Evolutionary conservation across 2,797 vertebrate species (phyloP).

Genomic region (Sebastes cheni): DNA sequence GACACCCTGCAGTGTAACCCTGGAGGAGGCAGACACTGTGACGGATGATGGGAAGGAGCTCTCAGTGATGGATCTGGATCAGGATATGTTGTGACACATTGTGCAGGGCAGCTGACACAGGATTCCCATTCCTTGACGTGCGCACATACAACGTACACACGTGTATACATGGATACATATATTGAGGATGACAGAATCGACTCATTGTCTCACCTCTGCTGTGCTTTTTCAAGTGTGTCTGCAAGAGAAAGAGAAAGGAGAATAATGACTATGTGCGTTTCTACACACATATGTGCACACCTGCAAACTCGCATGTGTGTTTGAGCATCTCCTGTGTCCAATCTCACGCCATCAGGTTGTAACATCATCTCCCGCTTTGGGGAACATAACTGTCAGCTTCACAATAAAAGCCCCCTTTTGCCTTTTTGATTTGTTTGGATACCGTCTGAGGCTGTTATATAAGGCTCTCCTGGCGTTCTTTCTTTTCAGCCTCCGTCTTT

Average conservation of each 20-base stretch:
- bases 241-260: background rate
- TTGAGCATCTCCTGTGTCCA: slow-evolving; percentile 24
- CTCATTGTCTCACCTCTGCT: background rate
- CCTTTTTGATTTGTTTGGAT: slow-evolving; percentile 60
- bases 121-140: slow-evolving; percentile 21
- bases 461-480: slow-evolving; percentile 58
- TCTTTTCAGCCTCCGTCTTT: slow-evolving; percentile 48
- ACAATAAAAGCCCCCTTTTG: slow-evolving; percentile 54
- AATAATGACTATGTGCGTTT: background rate
- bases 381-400: slow-evolving; percentile 52
- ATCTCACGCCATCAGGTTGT: slow-evolving; percentile 41
- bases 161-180: slow-evolving; percentile 19
- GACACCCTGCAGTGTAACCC: slow-evolving; percentile 19
- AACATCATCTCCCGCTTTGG: slow-evolving; percentile 38
- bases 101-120: slow-evolving; percentile 34
- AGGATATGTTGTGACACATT: slow-evolving; percentile 51
- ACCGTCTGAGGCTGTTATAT: slow-evolving; percentile 54
- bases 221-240: slow-evolving; percentile 13
- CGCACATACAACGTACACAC: background rate
- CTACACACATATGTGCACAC: background rate
- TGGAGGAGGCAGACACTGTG: slow-evolving; percentile 34
- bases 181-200: slow-evolving; percentile 20
- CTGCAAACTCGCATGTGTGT: slow-evolving; percentile 15
- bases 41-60: slow-evolving; percentile 46
- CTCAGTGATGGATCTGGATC: slow-evolving; percentile 55